Evolutionary conservation across 1,140 invertebrate species (phyloP).

Genomic region (Dendrolimus kikuchii): DNA sequence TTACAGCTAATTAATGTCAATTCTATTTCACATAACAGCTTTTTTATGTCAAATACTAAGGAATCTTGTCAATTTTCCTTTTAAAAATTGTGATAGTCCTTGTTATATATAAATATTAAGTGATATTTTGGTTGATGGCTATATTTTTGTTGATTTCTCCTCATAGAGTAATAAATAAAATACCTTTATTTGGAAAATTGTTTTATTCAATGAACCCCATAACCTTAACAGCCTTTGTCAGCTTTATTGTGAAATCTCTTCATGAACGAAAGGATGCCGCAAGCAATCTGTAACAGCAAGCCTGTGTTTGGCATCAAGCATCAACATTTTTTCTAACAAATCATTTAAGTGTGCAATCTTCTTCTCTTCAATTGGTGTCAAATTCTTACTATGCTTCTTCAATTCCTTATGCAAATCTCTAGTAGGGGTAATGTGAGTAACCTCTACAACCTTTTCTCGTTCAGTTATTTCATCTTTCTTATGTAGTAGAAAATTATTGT

Average conservation of each 20-base stretch:
- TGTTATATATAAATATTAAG: conserved; percentile 32
- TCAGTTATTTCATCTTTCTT: conserved; percentile 98
- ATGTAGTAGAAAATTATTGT: conserved; percentile 97
- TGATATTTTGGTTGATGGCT: conserved; percentile 61
- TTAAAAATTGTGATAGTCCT: conserved; percentile 51
- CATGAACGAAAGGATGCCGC: conserved; percentile 96
- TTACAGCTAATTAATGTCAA: conserved; percentile 2
- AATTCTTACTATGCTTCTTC: conserved; percentile 83
- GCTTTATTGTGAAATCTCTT: conserved; percentile 79
- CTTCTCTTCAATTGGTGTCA: conserved; percentile 87
- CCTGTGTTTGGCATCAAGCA: conserved; percentile 93
- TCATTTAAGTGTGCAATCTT: conserved; percentile 95
- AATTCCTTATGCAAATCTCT: conserved; percentile 91
- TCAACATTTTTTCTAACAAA: conserved; percentile 92
- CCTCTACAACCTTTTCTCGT: conserved; percentile 93
- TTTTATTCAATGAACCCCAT: conserved; percentile 27
- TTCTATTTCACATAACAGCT: background rate
- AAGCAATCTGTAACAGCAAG: conserved; percentile 93
- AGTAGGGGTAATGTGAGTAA: conserved; percentile 87
- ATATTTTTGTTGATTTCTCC: conserved; percentile 62
- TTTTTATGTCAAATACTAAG: too few relatives aligned
- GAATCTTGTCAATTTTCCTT: conserved; percentile 29
- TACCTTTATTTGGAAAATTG: conserved; percentile 40
- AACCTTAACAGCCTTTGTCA: too few relatives aligned
- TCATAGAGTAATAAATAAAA: conserved; percentile 52